Evolutionary conservation across 2,888 invertebrate species (phyloP), one percentile per base, ranked within the genome.

Genomic region (Syrphus vitripennis): DNA sequence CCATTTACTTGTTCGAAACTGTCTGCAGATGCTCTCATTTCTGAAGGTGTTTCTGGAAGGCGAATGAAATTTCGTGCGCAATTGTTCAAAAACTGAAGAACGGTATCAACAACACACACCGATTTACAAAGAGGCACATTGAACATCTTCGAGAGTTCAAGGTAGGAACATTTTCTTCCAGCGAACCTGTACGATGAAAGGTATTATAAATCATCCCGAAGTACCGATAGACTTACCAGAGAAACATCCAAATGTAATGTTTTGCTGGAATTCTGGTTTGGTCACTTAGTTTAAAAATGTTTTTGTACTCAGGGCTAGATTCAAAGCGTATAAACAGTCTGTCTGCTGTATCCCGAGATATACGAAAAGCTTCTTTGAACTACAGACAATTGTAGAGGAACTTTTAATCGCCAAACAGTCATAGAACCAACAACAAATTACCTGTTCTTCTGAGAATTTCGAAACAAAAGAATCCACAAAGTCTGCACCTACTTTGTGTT

Each of bases 231-330:
- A 57, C 50, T 67, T 21, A 82, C 82, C 82, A 82, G 2, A 82
- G 34, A 42, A 82, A 82, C 71, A 82, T 82, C 65, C 77, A 42
- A n/a, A 82, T 72, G 16, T 82, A 82, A 48, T 77, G 48, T 2
- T 70, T 24, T 10, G 48, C 48, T 45, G 76, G 77, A 24, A 72
- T 67, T 5, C n/a, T 59, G 0, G 70, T 40, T n/a, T 50, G 19
- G 16, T 67, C 16, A 0, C 12, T 40, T 9, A 82, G 12, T 6
- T 59, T 65, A 7, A 71, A 63, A 45, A 77, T 77, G 10, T 71
- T 57, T 19, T 76, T 40, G 16, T 59, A 71, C 24, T 63, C 65
- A 0, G 26, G 57, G n/a, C 82, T 76, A 5, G n/a, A 67, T 7
- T 34, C 10, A 2, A 82, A 82, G 0, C 24, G 40, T 3, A 26